Evolutionary conservation across 2,797 vertebrate genomes (phyloP), one percentile per base, ranked within the genome.

Genomic region (Schizopygopsis pylzovi): DNA sequence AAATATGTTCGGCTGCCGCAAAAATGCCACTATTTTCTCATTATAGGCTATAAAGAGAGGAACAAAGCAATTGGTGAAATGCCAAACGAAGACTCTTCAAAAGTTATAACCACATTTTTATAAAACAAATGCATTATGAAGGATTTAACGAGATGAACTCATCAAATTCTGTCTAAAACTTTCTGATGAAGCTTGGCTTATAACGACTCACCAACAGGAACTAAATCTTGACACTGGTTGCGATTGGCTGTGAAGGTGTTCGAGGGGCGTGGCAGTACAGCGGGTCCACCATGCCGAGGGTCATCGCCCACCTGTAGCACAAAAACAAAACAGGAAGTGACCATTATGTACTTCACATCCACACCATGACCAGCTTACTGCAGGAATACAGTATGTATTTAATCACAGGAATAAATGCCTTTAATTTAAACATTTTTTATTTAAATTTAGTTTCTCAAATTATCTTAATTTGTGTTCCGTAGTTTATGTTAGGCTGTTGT

Each of bases 11-110:
- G 97, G 97, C 88, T 99, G 98, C 73, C 98, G 95, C 77, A 99
- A 94, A 93, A 98, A 99, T 1, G 97, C 97, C 91, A 99, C 97
- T 18, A 99, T 99, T 93, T 99, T 99, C 89, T 99, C 97, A 84
- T 98, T 99, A 93, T 99, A 99, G 87, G 97, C 97, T 90, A 28
- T 2, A 28, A 59, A 84, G 39, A 67, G 20, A 70, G 54, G 28
- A 76, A 52, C 13, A 71, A 25, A 85, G 43, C 20, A 56, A 8
- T 3, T 81, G 13, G 65, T 47, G n/a, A 67, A 47, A 49, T 65
- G 61, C 22, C 61, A 67, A 54, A 54, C 12, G 0, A 56, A 77
- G 73, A 15, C 12, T 6, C 18, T n/a, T 77, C 49, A 56, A 52
- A 68, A 61, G 37, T 25, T 25, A 2, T 6, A 61, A 59, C 15